These are phyloP conservation scores for Trididemnum nubilum DNA, from an alignment of 23 tunicate species.

Conservation along the genomic window DNA sequence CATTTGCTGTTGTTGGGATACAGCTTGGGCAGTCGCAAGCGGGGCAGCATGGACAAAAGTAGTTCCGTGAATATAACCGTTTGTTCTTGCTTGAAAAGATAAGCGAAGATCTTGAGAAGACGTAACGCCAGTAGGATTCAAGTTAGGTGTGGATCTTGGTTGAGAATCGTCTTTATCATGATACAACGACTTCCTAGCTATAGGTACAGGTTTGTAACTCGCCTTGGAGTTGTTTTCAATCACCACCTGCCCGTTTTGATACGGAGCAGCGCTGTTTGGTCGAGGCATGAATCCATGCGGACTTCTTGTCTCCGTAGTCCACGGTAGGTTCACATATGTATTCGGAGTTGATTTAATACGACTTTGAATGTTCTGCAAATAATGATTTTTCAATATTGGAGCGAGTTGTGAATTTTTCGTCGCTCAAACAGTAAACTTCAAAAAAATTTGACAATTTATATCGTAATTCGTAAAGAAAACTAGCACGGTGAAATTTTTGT, in stretches of 20 bases:
- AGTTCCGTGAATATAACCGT: neutral
- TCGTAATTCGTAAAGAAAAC: too few relatives aligned
- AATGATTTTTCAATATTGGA: too few relatives aligned
- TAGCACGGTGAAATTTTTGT: too few relatives aligned
- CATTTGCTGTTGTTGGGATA: neutral
- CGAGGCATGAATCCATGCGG: neutral
- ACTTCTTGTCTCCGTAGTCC: neutral
- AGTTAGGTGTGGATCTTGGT: neutral
- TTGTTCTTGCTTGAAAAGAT: neutral
- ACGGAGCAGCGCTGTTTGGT: slow-evolving; percentile 6
- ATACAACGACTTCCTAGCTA: slow-evolving; percentile 7
- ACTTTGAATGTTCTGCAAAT: too few relatives aligned
- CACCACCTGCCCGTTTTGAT: neutral
- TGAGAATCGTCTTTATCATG: neutral
- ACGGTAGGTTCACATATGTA: neutral
- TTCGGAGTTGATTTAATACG: too few relatives aligned
- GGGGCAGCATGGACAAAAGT: neutral
- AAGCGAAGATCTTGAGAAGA: neutral
- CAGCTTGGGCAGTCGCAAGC: neutral
- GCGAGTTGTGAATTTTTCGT: too few relatives aligned
- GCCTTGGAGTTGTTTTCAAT: neutral
- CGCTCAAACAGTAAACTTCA: too few relatives aligned
- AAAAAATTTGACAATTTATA: too few relatives aligned
- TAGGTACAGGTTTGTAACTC: slow-evolving; percentile 4
- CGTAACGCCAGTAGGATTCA: neutral